These are phyloP conservation scores for Pampusana beccarii DNA, from an alignment of 2,113 vertebrate genomes.

Conservation along the genomic window DNA sequence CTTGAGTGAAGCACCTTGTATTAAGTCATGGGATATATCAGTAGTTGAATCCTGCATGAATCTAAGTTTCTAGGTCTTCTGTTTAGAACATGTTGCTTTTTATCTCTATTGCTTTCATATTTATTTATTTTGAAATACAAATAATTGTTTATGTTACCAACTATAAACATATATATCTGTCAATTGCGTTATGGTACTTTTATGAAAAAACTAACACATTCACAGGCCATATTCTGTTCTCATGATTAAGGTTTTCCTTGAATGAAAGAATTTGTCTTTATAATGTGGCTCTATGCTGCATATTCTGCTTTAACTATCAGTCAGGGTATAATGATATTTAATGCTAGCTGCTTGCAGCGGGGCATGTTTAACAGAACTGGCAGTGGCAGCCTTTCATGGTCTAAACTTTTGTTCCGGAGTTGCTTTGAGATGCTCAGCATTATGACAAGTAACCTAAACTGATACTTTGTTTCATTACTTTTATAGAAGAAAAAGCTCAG, in stretches of 20 bases:
- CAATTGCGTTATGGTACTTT: neutral
- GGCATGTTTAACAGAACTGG: conserved; percentile 32
- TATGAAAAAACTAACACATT: conserved; percentile 8
- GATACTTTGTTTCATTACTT: neutral
- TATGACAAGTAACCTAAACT: neutral
- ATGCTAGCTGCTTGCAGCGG: conserved; percentile 50
- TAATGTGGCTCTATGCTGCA: neutral
- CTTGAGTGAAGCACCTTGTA: neutral
- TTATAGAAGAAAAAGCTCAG: neutral
- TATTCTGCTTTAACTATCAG: conserved; percentile 56
- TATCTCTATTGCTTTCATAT: neutral
- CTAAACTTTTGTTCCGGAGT: neutral
- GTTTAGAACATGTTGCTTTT: neutral
- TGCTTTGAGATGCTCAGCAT: neutral
- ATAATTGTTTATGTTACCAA: neutral
- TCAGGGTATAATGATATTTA: conserved; percentile 18
- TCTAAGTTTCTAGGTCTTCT: neutral
- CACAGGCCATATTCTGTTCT: neutral
- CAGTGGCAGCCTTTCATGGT: neutral
- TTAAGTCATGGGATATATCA: neutral
- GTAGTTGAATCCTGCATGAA: neutral
- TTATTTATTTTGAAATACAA: conserved; percentile 40
- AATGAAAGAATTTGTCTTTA: neutral
- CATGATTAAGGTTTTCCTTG: neutral
- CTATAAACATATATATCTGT: neutral